phyloP scores from a whole-genome alignment of 2,797 vertebrate species.

The Hephaestus fuliginosus region DNA sequence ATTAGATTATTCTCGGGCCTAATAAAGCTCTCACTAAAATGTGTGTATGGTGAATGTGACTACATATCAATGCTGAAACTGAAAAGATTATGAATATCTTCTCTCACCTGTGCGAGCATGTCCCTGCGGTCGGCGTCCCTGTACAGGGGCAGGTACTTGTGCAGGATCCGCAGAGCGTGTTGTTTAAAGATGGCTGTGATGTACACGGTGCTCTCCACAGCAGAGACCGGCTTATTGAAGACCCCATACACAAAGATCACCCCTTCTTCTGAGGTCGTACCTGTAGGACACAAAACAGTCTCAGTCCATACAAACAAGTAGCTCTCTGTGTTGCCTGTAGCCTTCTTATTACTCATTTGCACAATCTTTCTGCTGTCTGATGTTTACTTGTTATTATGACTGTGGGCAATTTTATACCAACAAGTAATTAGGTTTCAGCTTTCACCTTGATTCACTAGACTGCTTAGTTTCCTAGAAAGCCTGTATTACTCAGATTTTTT shows the following conservation, averaged over 20 bases:
- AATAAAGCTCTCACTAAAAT: not conserved
- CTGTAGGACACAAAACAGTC: constrained; percentile 58
- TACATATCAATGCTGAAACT: not conserved
- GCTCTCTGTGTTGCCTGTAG: not conserved
- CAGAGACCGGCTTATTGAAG: constrained; percentile 81
- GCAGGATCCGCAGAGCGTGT: constrained; percentile 80
- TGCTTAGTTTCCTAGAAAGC: not conserved
- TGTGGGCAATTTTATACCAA: not conserved
- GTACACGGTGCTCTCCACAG: constrained; percentile 79
- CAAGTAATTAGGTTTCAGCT: constrained; percentile 1
- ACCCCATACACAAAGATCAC: constrained; percentile 82
- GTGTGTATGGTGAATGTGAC: not conserved
- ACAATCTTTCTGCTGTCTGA: not conserved
- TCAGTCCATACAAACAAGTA: not conserved
- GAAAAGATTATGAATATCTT: not conserved
- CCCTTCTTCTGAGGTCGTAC: constrained; percentile 86
- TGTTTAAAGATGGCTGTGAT: constrained; percentile 86
- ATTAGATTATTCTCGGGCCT: not conserved
- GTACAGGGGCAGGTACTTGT: constrained; percentile 84
- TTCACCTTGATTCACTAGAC: constrained; percentile 1
- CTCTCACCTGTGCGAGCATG: constrained; percentile 86
- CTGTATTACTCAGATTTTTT: not conserved
- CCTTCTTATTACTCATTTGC: not conserved
- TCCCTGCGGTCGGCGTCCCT: constrained; percentile 73
- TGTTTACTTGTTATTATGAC: not conserved